These are phyloP conservation scores for Drosophila lowei DNA, from an alignment of 1,140 invertebrate species.

Conservation along the genomic window DNA sequence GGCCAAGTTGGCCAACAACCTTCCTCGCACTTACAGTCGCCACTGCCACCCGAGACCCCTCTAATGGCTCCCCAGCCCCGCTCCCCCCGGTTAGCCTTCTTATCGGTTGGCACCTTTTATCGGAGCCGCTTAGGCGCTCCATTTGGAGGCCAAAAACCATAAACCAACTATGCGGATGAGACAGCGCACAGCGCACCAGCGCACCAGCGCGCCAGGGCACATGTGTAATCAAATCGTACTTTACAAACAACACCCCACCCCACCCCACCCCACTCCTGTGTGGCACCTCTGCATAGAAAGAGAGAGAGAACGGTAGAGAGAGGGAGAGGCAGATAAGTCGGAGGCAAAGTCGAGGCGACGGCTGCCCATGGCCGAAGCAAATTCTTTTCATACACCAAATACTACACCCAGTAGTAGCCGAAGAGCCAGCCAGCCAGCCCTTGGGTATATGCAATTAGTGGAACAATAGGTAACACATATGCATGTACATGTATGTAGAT, in stretches of 20 bases:
- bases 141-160: conserved; percentile 24
- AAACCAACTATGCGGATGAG: conserved; percentile 6
- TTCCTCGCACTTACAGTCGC: conserved; percentile 21
- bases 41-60: neutral
- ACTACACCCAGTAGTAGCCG: too few relatives aligned
- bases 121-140: conserved; percentile 14
- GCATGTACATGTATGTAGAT: too few relatives aligned
- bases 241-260: too few relatives aligned
- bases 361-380: conserved; percentile 33
- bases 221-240: conserved; percentile 17
- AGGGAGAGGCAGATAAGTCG: conserved; percentile 32
- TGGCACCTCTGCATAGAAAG: too few relatives aligned
- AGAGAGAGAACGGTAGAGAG: neutral
- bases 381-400: conserved; percentile 4
- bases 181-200: conserved; percentile 8
- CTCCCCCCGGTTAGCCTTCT: conserved; percentile 10
- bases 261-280: too few relatives aligned
- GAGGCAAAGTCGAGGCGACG: conserved; percentile 43
- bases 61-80: conserved; percentile 3
- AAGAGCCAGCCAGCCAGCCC: too few relatives aligned
- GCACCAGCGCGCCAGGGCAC: neutral
- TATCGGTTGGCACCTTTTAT: conserved; percentile 50
- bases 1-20: conserved; percentile 8
- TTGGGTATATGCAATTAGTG: too few relatives aligned
- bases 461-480: too few relatives aligned